These are phyloP conservation scores for Isaurus tuberculatus DNA, from an alignment of 92 coral and sea anemone genomes.

Conservation along the genomic window DNA sequence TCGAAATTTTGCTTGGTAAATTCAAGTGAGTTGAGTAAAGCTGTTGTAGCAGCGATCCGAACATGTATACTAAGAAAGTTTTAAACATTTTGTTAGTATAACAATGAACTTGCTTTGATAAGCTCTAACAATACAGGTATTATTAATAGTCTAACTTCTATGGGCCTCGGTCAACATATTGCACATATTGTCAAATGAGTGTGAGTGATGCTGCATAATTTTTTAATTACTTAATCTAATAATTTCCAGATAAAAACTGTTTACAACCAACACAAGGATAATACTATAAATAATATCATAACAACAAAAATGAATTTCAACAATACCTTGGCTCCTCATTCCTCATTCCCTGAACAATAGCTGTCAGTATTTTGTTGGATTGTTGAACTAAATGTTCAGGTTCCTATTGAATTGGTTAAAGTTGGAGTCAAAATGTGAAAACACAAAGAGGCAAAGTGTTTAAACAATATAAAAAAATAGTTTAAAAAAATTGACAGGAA, in stretches of 20 bases:
- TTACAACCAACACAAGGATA: too few relatives aligned
- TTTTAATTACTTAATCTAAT: too few relatives aligned
- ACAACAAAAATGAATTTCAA: too few relatives aligned
- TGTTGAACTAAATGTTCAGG: constrained; percentile 86
- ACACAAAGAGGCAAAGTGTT: too few relatives aligned
- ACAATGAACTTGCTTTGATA: neutral
- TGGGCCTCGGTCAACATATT: too few relatives aligned
- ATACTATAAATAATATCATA: too few relatives aligned
- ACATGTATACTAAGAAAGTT: constrained; percentile 66
- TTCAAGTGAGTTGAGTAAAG: constrained; percentile 93
- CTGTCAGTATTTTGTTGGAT: constrained; percentile 85
- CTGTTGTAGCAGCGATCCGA: constrained; percentile 92
- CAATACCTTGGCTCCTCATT: constrained; percentile 91
- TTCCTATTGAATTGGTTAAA: constrained; percentile 72
- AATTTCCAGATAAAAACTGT: too few relatives aligned
- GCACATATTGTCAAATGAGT: too few relatives aligned
- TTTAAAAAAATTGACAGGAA: too few relatives aligned
- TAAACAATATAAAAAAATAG: neutral
- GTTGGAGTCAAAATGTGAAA: neutral
- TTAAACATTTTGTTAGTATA: neutral
- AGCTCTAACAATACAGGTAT: too few relatives aligned
- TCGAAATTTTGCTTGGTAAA: constrained; percentile 97
- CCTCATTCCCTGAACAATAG: constrained; percentile 95
- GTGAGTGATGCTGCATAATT: too few relatives aligned
- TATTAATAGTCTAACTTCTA: too few relatives aligned